phyloP scores from a whole-genome alignment of 2,797 vertebrate genomes.

The Cuniculus paca region DNA sequence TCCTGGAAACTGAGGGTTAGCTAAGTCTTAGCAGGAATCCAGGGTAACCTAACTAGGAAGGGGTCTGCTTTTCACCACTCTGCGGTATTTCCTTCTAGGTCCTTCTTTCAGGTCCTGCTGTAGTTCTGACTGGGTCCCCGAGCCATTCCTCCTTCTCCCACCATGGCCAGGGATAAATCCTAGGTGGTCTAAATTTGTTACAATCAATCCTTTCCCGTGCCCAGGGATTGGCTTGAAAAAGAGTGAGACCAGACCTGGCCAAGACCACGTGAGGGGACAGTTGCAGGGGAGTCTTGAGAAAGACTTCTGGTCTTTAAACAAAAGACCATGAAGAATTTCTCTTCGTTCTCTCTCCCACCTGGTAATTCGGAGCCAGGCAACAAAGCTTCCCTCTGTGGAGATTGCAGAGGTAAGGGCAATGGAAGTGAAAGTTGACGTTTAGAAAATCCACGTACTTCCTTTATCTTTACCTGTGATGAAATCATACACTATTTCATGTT shows the following conservation, averaged over 20 bases:
- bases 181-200: background rate
- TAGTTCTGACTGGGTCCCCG: too few relatives aligned
- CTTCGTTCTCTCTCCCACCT: background rate
- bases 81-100: background rate
- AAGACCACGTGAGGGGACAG: background rate
- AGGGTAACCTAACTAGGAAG: background rate
- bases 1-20: background rate
- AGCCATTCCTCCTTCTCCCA: too few relatives aligned
- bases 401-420: background rate
- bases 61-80: background rate
- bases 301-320: background rate
- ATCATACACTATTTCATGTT: background rate
- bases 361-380: background rate
- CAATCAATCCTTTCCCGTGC: background rate
- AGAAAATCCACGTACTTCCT: background rate
- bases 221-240: conserved; percentile 5
- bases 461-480: background rate
- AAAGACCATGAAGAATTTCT: background rate
- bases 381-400: background rate
- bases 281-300: background rate
- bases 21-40: background rate
- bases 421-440: background rate
- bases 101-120: background rate
- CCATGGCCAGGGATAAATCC: background rate
- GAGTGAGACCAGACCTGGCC: background rate